Percentiles rank a stretch among this genome's conserved stretches.
These are phyloP conservation scores for Eolophus roseicapilla DNA, from an alignment of 2,113 vertebrate species.

Conservation along the genomic window DNA sequence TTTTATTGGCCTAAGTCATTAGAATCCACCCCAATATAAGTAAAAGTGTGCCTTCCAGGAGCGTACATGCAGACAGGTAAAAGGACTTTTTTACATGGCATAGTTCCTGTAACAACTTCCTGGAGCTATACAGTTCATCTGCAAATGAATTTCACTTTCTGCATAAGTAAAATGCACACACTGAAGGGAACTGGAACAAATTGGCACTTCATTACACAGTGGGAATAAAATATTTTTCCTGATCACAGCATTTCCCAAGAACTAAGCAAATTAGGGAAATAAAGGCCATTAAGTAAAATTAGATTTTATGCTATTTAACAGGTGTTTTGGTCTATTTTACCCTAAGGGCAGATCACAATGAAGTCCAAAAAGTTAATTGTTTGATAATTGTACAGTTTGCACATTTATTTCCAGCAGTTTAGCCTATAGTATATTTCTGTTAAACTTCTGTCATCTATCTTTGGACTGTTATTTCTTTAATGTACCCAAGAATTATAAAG, in stretches of 20 bases:
- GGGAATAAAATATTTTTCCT: constrained; percentile 50
- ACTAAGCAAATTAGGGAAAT: constrained; percentile 50
- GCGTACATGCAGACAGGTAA: neutral
- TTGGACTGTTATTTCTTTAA: constrained; percentile 10
- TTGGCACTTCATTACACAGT: constrained; percentile 36
- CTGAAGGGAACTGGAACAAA: constrained; percentile 45
- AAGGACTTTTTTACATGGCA: neutral
- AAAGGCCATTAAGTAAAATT: constrained; percentile 52
- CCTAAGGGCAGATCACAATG: constrained; percentile 21
- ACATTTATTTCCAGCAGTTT: constrained; percentile 51
- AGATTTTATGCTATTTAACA: constrained; percentile 67
- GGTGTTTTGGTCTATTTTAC: constrained; percentile 60
- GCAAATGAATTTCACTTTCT: constrained; percentile 12
- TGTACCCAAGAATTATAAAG: neutral
- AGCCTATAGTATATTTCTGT: neutral
- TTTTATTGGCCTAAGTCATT: neutral
- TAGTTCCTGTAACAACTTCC: neutral
- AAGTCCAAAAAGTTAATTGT: constrained; percentile 62
- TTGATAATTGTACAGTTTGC: constrained; percentile 29
- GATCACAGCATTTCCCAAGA: constrained; percentile 6
- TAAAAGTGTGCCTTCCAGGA: neutral
- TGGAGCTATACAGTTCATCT: neutral
- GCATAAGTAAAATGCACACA: neutral
- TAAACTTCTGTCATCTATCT: neutral
- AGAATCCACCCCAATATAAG: neutral